phyloP scores from a whole-genome alignment of 2,888 invertebrate genomes.

The Caenorhabditis japonica region DNA sequence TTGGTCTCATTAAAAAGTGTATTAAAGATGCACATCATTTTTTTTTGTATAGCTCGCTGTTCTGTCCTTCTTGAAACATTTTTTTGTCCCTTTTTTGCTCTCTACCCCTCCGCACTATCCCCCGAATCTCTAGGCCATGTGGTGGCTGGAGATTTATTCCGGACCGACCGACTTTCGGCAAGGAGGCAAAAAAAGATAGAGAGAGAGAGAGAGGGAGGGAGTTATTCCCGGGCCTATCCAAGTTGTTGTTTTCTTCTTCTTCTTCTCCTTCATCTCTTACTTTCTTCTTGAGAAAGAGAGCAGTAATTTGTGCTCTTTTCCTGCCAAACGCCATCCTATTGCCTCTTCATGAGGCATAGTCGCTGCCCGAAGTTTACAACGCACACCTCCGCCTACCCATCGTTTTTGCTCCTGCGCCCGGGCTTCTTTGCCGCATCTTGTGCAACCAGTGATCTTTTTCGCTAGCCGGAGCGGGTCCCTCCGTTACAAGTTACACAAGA shows the following conservation, averaged over 20 bases:
- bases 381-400: conserved; percentile 63
- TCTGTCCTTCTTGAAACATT: no score
- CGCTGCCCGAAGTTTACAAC: conserved; percentile 38
- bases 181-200: conserved; percentile 1
- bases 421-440: conserved; percentile 28
- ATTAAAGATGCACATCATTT: no score
- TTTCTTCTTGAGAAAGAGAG: conserved; percentile 23
- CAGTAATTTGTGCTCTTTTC: conserved; percentile 46
- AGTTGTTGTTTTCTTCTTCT: conserved; percentile 44
- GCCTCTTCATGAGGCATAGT: conserved; percentile 39
- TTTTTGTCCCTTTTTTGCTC: conserved; percentile 6
- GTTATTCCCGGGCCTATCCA: conserved; percentile 2
- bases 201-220: no score
- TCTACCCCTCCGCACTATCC: conserved; percentile 19
- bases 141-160: conserved; percentile 50
- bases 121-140: conserved; percentile 32
- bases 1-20: no score
- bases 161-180: conserved; percentile 13
- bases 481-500: conserved; percentile 55
- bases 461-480: background rate
- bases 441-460: conserved; percentile 19
- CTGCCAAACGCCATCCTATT: conserved; percentile 22
- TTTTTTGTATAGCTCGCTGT: conserved; percentile 39
- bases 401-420: conserved; percentile 69
- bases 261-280: conserved; percentile 8